Conservation (phyloP, 92 coral and sea anemone species). For the Anthopleura xanthogrammica region DNA sequence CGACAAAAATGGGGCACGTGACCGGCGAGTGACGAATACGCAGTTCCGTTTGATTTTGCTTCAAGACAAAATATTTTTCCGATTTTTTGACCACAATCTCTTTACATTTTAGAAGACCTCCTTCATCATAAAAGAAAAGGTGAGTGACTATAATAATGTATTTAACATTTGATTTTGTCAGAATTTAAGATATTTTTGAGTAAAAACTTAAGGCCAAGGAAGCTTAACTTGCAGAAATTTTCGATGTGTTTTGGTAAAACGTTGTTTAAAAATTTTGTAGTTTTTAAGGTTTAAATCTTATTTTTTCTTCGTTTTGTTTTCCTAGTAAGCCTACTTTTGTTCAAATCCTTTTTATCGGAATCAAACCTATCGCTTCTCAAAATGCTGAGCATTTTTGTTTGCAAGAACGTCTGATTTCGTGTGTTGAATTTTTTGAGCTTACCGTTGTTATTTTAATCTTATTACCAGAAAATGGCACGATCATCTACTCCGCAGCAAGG, state of each 20-base stretch:
- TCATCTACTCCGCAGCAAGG: neutral
- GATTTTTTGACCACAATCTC: neutral
- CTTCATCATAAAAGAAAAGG: neutral
- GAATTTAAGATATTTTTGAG: too few relatives aligned
- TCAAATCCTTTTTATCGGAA: neutral
- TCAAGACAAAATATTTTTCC: neutral
- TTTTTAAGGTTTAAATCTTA: neutral
- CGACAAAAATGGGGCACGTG: neutral
- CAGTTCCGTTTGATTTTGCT: neutral
- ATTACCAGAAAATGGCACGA: conserved; percentile 12
- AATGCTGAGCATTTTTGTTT: too few relatives aligned
- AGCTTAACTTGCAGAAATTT: neutral
- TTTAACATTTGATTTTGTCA: neutral
- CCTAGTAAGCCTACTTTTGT: neutral
- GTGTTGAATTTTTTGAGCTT: neutral
- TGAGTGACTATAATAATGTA: neutral
- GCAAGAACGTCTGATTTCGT: neutral
- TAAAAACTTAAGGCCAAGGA: neutral
- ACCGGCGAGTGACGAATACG: neutral
- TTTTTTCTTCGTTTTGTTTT: neutral
- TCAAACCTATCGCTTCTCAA: too few relatives aligned
- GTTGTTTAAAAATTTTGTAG: neutral
- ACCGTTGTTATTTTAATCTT: neutral
- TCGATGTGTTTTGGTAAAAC: neutral
- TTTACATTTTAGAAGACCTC: neutral